A percentile compares a stretch with the other conserved stretches of the same genome.
phyloP scores from a whole-genome alignment of 1,140 invertebrate species.

The Aphis gossypii region DNA sequence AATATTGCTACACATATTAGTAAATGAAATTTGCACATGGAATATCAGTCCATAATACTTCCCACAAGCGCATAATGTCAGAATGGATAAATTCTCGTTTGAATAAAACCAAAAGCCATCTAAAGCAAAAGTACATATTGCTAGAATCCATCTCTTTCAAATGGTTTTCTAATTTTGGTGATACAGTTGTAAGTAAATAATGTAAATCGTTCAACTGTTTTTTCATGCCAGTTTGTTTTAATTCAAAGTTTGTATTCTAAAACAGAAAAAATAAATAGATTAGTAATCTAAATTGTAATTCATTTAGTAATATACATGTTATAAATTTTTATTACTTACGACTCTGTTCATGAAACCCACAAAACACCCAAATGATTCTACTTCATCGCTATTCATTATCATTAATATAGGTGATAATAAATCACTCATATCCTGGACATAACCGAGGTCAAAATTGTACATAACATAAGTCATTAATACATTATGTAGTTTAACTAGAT shows the following conservation, averaged over 20 bases:
- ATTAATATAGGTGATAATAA: constrained; percentile 91
- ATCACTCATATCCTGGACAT: constrained; percentile 97
- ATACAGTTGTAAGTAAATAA: constrained; percentile 79
- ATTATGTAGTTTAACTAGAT: constrained; percentile 84
- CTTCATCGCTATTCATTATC: constrained; percentile 85
- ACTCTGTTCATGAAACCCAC: constrained; percentile 97
- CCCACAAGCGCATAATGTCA: constrained; percentile 74
- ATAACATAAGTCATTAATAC: constrained; percentile 99
- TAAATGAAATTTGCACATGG: constrained; percentile 95
- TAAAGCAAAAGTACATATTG: constrained; percentile 99
- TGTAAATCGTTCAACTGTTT: constrained; percentile 86
- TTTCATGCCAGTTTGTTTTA: constrained; percentile 98
- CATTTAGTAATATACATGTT: not conserved
- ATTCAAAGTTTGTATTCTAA: constrained; percentile 93
- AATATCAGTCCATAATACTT: constrained; percentile 82
- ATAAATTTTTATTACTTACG: constrained; percentile 68
- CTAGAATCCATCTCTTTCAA: constrained; percentile 90
- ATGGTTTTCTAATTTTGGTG: constrained; percentile 86
- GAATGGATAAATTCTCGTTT: constrained; percentile 80
- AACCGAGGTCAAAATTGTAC: constrained; percentile 99
- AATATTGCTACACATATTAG: constrained; percentile 90
- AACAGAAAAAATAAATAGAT: constrained; percentile 61
- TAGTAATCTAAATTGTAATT: not conserved
- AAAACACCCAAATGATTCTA: constrained; percentile 99
- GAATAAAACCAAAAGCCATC: constrained; percentile 86